Evolutionary conservation across 2,113 vertebrate genomes (phyloP), one percentile per base, ranked within the genome.

Genomic region (Miniopterus natalensis): DNA sequence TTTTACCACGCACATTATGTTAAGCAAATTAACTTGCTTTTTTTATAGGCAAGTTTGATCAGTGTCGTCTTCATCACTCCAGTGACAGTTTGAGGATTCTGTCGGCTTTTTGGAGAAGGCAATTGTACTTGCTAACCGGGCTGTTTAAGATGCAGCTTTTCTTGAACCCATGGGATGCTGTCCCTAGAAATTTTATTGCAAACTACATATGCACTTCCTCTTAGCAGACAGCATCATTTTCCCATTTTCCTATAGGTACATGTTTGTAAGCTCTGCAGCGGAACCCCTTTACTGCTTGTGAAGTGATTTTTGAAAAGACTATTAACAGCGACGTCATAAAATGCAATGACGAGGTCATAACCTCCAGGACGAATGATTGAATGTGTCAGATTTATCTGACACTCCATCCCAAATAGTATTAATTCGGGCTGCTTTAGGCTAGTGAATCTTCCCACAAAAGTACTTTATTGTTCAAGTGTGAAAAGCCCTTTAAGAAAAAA

Each of bases 261-360:
- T 36, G 59, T 36, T 42, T 85, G 29, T 78, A n/a, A n/a, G 13
- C 68, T 57, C 51, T 8, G 18, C 9, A 1, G 0, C 53, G 6
- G 47, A 49, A 21, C 74, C 61, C 36, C 5, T 75, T 63, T 9
- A 55, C 27, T 81, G 70, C 57, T 73, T 96, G 45, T 47, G 63
- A 87, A 87, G 17, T 79, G 68, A 27, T 47, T 11, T 88, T 90
- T 87, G 59, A 91, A 94, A 77, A 36, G 47, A 23, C 66, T 83
- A 7, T 74, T 93, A 27, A 59, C 65, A 55, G 2, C 63, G 49
- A 55, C 13, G 7, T 86, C 12, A 55, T 88, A 55, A 95, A 45
- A 79, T 66, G 47, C 53, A 59, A 23, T 27, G 80, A 65, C 42
- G 25, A 71, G 66, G 61, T 77, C n/a, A 47, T 49, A 65, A 25